Conservation (phyloP, 2,888 invertebrate genomes). For the Meandrusa payeni region DNA sequence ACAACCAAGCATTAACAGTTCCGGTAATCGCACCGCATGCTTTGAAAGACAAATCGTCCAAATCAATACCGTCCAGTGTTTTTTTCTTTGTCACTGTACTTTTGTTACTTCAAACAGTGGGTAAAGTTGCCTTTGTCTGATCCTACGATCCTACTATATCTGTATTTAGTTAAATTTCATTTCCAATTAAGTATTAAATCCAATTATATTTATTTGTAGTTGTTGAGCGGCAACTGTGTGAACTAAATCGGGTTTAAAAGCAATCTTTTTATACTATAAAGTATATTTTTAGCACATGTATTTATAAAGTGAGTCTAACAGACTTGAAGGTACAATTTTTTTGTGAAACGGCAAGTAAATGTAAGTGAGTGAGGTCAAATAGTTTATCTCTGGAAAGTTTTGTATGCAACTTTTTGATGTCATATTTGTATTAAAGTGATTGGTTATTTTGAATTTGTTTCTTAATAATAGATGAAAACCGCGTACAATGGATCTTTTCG, state of each 20-base stretch:
- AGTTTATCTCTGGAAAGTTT: constrained; percentile 5
- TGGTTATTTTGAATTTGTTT: constrained; percentile 2
- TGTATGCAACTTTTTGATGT: constrained; percentile 15
- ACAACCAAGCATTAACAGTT: constrained; percentile 60
- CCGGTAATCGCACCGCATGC: constrained; percentile 43
- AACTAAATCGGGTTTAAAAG: no score
- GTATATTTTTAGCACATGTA: no score
- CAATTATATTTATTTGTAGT: constrained; percentile 12
- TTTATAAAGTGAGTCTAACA: no score
- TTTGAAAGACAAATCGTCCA: constrained; percentile 36
- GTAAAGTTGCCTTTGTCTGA: constrained; percentile 59
- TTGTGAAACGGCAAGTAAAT: constrained; percentile 17
- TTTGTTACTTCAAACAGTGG: constrained; percentile 64
- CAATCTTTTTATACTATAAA: no score
- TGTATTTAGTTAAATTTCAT: not conserved
- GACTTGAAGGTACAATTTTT: not conserved
- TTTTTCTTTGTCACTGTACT: constrained; percentile 66
- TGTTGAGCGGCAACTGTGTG: no score
- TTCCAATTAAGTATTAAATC: constrained; percentile 14
- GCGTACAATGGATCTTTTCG: no score
- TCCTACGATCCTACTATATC: not conserved
- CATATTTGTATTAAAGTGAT: constrained; percentile 21
- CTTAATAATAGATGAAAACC: no score
- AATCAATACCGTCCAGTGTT: constrained; percentile 49
- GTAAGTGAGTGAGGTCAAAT: constrained; percentile 20